Conservation (phyloP, 2,888 invertebrate genomes). For the Pollenia labialis region DNA sequence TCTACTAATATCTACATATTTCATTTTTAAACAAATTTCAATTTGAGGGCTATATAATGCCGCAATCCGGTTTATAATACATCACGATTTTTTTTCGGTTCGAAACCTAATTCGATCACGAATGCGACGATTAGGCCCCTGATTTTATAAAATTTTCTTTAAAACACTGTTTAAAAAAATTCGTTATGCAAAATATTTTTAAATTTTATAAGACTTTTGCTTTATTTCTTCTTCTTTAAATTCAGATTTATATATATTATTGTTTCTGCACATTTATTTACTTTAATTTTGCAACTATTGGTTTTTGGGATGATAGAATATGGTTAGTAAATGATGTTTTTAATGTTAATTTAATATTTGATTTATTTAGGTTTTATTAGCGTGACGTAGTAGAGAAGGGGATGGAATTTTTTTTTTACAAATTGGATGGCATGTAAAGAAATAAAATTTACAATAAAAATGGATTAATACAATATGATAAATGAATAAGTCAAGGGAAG, state of each 20-base stretch:
- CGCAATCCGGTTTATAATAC: too few species aligned
- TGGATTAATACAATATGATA: slow-evolving; percentile 68
- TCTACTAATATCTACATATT: too few species aligned
- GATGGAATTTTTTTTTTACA: slow-evolving; percentile 46
- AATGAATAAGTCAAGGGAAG: slow-evolving; percentile 31
- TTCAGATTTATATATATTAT: not conserved
- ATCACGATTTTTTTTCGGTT: too few species aligned
- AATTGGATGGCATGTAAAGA: slow-evolving; percentile 81
- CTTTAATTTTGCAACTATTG: slow-evolving; percentile 73
- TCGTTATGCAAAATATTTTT: too few species aligned
- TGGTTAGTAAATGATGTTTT: slow-evolving; percentile 70
- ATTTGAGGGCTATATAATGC: too few species aligned
- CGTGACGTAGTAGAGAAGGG: slow-evolving; percentile 77
- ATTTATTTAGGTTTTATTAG: slow-evolving; percentile 71
- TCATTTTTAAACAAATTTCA: too few species aligned
- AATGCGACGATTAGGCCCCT: too few species aligned
- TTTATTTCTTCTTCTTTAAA: slow-evolving; percentile 17
- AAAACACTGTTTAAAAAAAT: too few species aligned
- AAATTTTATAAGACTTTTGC: too few species aligned
- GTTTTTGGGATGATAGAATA: slow-evolving; percentile 60
- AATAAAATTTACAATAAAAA: slow-evolving; percentile 77
- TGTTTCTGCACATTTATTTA: slow-evolving; percentile 58
- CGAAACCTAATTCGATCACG: too few species aligned
- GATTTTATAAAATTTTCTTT: too few species aligned
- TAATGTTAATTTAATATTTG: slow-evolving; percentile 68